Conservation (phyloP, 2,797 vertebrate species). For the Hydrophis major region DNA sequence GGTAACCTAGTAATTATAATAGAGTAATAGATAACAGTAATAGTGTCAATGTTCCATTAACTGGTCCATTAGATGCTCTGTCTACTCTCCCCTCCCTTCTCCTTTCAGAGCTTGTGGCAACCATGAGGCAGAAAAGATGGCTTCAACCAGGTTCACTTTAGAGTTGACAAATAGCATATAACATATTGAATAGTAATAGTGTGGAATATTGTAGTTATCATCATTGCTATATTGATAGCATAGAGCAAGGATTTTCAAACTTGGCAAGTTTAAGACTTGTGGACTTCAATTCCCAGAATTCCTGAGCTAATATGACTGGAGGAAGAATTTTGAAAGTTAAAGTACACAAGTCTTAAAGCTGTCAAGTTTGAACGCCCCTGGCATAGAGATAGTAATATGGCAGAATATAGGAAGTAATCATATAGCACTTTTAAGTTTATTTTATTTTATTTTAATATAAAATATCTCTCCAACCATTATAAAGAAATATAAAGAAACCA, state of each 20-base stretch:
- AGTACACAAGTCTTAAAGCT: no score
- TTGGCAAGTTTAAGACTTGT: no score
- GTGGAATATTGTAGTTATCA: not conserved
- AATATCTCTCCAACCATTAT: not conserved
- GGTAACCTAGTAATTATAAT: not conserved
- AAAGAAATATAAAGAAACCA: not conserved
- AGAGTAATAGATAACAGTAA: not conserved
- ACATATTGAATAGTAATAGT: not conserved
- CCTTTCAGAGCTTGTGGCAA: no score
- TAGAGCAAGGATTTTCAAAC: not conserved
- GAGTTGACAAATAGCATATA: not conserved
- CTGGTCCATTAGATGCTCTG: no score
- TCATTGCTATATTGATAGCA: not conserved
- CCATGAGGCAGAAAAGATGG: no score
- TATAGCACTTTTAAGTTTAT: not conserved
- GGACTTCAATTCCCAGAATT: no score
- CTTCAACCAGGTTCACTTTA: no score
- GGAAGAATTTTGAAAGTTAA: no score
- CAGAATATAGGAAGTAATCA: not conserved
- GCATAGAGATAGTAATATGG: not conserved
- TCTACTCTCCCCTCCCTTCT: no score
- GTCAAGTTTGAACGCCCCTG: no score
- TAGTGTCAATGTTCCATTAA: no score
- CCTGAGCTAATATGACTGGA: no score
- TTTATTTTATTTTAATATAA: not conserved